A percentile compares a stretch with the other conserved stretches of the same genome.
These are phyloP conservation scores for Ligdia adustata DNA, from an alignment of 2,888 invertebrate genomes.

Conservation along the genomic window DNA sequence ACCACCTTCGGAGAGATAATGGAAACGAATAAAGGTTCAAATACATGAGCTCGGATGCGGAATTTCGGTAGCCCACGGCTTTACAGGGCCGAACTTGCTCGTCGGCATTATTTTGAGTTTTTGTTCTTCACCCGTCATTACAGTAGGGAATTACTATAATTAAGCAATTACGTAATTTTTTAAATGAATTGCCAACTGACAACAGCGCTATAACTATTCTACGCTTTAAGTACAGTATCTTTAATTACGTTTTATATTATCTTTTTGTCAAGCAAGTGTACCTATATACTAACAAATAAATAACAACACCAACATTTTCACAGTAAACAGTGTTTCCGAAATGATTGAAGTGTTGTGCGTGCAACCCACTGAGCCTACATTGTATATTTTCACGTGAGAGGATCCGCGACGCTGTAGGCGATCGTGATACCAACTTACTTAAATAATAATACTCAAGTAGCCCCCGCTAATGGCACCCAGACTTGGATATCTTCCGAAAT, in stretches of 20 bases:
- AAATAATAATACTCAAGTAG: slow-evolving; percentile 50
- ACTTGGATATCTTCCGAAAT: slow-evolving; percentile 39
- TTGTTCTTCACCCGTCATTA: slow-evolving; percentile 25
- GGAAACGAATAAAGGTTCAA: slow-evolving; percentile 54
- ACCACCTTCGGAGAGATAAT: slow-evolving; percentile 40
- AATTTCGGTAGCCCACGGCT: slow-evolving; percentile 76
- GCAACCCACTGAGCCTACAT: slow-evolving; percentile 6
- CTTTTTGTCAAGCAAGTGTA: too few species aligned
- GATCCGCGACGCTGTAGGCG: slow-evolving; percentile 53
- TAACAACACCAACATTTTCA: too few species aligned
- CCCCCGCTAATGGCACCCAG: slow-evolving; percentile 37
- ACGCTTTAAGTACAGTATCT: not conserved
- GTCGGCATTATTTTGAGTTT: slow-evolving; percentile 38
- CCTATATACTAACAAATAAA: too few species aligned
- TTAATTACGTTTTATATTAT: not conserved
- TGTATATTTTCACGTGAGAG: slow-evolving; percentile 44
- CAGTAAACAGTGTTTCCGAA: too few species aligned
- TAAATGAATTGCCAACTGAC: slow-evolving; percentile 30
- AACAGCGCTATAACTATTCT: slow-evolving; percentile 30
- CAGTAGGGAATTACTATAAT: slow-evolving; percentile 30
- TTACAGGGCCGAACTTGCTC: slow-evolving; percentile 53
- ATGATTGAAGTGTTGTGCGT: too few species aligned
- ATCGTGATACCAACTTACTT: slow-evolving; percentile 52
- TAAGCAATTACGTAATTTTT: slow-evolving; percentile 32
- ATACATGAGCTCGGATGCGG: slow-evolving; percentile 54